Evolutionary conservation across 2,888 invertebrate species (phyloP).

Genomic region (Trachelus iudaicus): DNA sequence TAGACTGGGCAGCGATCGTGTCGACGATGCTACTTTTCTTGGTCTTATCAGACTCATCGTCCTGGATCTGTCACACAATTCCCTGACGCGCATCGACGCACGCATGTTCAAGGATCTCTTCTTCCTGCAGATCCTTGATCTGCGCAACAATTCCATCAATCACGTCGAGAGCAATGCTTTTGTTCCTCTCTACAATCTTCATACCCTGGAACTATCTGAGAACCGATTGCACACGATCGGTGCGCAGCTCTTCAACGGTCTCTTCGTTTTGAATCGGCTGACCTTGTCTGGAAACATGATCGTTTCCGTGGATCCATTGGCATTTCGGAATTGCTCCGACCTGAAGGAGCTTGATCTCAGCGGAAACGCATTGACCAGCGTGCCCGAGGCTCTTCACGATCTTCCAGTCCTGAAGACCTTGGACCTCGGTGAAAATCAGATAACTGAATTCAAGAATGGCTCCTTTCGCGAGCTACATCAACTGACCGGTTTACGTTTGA

Average conservation of each 20-base stretch:
- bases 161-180: conserved; percentile 91
- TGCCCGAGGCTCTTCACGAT: conserved; percentile 86
- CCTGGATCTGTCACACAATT: conserved; percentile 86
- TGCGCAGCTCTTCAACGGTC: conserved; percentile 83
- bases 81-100: conserved; percentile 84
- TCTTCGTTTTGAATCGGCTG: conserved; percentile 85
- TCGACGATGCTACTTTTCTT: conserved; percentile 86
- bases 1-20: conserved; percentile 84
- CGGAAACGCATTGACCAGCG: conserved; percentile 83
- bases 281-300: conserved; percentile 89
- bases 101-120: conserved; percentile 88
- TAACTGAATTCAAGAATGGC: conserved; percentile 83
- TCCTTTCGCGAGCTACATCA: conserved; percentile 88
- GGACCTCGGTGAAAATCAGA: conserved; percentile 92
- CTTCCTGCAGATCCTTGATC: conserved; percentile 85
- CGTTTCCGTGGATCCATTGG: conserved; percentile 80
- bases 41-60: conserved; percentile 87
- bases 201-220: conserved; percentile 89
- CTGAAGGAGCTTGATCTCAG: conserved; percentile 90
- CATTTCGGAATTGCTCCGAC: conserved; percentile 89
- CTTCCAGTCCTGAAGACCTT: conserved; percentile 86
- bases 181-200: conserved; percentile 86
- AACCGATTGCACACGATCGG: conserved; percentile 86
- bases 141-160: conserved; percentile 89
- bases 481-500: conserved; percentile 86